Percentiles rank a stretch among this genome's conserved stretches.
Conservation (phyloP, 2,113 vertebrate species). For the Centrocercus urophasianus region DNA sequence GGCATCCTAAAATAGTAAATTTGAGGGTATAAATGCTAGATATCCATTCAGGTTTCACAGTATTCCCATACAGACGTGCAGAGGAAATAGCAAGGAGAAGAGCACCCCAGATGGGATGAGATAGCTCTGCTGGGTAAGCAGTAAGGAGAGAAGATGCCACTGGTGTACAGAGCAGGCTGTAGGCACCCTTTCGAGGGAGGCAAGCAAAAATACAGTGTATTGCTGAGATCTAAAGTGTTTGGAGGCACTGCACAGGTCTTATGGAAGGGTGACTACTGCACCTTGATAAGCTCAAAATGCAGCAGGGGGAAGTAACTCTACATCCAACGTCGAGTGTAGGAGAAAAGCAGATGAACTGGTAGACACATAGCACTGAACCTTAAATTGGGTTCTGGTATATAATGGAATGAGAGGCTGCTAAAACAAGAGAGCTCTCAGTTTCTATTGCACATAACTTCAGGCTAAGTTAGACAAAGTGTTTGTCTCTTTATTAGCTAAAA, state of each 20-base stretch:
- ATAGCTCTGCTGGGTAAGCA: background rate
- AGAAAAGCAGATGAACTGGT: background rate
- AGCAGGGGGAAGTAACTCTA: background rate
- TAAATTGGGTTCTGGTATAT: background rate
- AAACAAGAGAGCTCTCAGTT: background rate
- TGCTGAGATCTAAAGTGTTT: fast-evolving
- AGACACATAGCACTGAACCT: background rate
- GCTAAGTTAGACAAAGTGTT: background rate
- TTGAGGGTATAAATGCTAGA: slow-evolving; percentile 26
- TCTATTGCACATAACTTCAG: background rate
- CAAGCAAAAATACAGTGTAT: fast-evolving
- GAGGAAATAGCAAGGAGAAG: background rate
- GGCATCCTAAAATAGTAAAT: slow-evolving; percentile 47
- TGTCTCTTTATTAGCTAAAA: background rate
- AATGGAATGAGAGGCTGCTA: background rate
- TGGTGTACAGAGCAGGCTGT: fast-evolving
- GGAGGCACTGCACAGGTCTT: background rate
- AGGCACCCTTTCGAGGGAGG: background rate
- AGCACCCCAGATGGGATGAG: background rate
- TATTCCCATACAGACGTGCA: background rate
- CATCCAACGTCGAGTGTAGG: background rate
- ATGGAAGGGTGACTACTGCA: background rate
- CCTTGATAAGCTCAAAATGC: background rate
- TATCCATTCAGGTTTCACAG: background rate
- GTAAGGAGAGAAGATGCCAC: background rate